Conservation (phyloP, 2,797 vertebrate species). For the Paedocypris micromegethes region DNA sequence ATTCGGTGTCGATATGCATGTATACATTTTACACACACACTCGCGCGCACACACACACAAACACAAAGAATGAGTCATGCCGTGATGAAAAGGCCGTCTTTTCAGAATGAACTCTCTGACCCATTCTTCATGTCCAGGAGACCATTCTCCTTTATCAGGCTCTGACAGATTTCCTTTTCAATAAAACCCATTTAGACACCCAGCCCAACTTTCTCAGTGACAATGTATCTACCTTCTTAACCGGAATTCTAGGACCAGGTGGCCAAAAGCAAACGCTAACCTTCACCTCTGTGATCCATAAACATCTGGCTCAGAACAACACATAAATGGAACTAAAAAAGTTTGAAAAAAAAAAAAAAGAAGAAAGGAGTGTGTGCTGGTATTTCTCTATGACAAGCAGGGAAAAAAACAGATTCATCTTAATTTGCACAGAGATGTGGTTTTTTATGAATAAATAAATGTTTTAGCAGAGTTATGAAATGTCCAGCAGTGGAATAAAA, state of each 20-base stretch:
- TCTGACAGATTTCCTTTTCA: constrained; percentile 73
- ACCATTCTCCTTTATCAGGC: constrained; percentile 69
- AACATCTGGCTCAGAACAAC: background rate
- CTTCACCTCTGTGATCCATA: background rate
- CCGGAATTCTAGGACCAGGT: constrained; percentile 28
- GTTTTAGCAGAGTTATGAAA: no score
- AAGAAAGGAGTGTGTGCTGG: no score
- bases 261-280: constrained; percentile 6
- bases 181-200: constrained; percentile 70
- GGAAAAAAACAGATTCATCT: no score
- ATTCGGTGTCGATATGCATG: constrained; percentile 12
- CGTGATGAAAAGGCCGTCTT: constrained; percentile 75
- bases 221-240: constrained; percentile 51
- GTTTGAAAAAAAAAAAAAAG: background rate
- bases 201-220: constrained; percentile 54
- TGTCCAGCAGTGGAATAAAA: no score
- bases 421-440: no score
- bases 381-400: no score
- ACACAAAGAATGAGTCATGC: constrained; percentile 68
- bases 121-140: constrained; percentile 73
- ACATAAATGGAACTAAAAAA: background rate
- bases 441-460: no score
- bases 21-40: constrained; percentile 53
- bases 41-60: constrained; percentile 18
- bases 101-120: constrained; percentile 75